Evolutionary conservation across 1,140 invertebrate genomes (phyloP).

Genomic region (Rhynchophorus ferrugineus): DNA sequence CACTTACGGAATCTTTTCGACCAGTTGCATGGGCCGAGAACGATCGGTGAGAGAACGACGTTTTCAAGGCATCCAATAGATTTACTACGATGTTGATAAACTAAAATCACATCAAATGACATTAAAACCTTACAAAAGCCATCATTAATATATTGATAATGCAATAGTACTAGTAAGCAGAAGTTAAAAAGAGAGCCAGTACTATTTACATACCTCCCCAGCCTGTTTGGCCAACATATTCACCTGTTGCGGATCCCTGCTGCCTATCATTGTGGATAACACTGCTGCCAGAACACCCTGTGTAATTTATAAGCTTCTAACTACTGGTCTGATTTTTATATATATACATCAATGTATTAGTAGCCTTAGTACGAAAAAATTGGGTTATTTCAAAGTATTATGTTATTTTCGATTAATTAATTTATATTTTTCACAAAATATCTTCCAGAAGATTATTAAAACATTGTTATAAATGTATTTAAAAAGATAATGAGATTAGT

Average conservation of each 20-base stretch:
- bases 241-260: conserved; percentile 80
- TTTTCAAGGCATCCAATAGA: conserved; percentile 80
- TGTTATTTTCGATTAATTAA: too few relatives aligned
- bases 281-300: conserved; percentile 85
- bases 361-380: conserved; percentile 28
- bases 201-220: conserved; percentile 68
- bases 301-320: conserved; percentile 38
- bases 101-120: conserved; percentile 48
- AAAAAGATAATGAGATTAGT: too few relatives aligned
- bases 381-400: too few relatives aligned
- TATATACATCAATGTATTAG: conserved; percentile 1
- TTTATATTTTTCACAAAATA: too few relatives aligned
- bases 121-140: too few relatives aligned
- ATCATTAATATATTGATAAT: too few relatives aligned
- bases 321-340: conserved; percentile 8
- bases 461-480: too few relatives aligned
- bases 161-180: too few relatives aligned
- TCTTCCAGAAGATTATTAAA: too few relatives aligned
- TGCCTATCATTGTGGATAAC: conserved; percentile 77
- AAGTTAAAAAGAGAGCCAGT: too few relatives aligned
- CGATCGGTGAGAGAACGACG: conserved; percentile 83
- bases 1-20: conserved; percentile 75
- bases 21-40: conserved; percentile 72
- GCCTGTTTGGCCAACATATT: conserved; percentile 87
- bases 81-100: conserved; percentile 87